A percentile compares a stretch with the other conserved stretches of the same genome.
phyloP scores from a whole-genome alignment of 2,113 vertebrate species.

The Psilopsiagon aymara region DNA sequence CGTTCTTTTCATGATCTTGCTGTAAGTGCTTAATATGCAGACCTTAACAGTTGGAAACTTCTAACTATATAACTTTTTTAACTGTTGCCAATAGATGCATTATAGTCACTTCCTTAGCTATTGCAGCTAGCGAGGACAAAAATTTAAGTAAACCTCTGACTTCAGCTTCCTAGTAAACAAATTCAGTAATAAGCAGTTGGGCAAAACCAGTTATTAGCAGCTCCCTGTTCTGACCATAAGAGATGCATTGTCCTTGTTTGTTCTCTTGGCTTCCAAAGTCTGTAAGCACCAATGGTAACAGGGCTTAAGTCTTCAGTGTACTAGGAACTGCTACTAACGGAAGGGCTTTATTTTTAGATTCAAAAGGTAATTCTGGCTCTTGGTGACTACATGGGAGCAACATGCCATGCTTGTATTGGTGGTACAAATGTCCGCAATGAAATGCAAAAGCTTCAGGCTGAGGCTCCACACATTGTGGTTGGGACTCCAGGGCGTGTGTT shows the following conservation, averaged over 20 bases:
- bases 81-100: neutral
- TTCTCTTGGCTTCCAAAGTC: neutral
- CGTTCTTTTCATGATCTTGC: rapidly evolving
- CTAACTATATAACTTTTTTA: neutral
- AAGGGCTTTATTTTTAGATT: slow-evolving; percentile 72
- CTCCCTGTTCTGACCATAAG: neutral
- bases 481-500: slow-evolving; percentile 89
- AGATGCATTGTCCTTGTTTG: neutral
- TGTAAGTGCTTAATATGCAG: neutral
- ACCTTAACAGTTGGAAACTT: neutral
- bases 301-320: neutral
- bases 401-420: slow-evolving; percentile 89
- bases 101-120: neutral
- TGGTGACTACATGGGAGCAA: slow-evolving; percentile 91
- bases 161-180: neutral
- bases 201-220: neutral
- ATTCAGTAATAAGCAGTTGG: rapidly evolving
- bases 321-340: neutral
- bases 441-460: slow-evolving; percentile 89
- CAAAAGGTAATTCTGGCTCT: slow-evolving; percentile 89
- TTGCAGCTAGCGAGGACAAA: neutral
- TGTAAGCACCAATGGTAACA: neutral
- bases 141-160: rapidly evolving
- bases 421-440: slow-evolving; percentile 90
- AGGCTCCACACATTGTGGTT: slow-evolving; percentile 88